These are phyloP conservation scores for Nyctibius bracteatus DNA, from an alignment of 2,113 vertebrate species.

Conservation along the genomic window DNA sequence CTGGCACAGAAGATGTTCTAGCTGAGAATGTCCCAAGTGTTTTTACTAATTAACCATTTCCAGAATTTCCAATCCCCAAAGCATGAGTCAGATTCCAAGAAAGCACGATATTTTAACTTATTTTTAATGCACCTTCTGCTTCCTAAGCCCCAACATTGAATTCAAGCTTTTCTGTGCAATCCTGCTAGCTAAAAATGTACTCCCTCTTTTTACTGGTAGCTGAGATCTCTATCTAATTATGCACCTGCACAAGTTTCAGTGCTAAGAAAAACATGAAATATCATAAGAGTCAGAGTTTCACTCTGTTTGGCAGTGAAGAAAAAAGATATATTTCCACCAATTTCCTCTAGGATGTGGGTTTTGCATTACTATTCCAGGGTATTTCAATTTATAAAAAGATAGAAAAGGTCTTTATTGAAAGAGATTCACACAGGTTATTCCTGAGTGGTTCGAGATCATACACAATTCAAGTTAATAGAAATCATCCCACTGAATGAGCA, in stretches of 20 bases:
- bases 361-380: background rate
- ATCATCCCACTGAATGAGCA: background rate
- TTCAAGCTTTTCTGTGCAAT: background rate
- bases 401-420: background rate
- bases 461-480: background rate
- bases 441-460: background rate
- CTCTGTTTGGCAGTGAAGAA: background rate
- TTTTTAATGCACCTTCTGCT: conserved; percentile 18
- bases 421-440: background rate
- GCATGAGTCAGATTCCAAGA: background rate
- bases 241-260: background rate
- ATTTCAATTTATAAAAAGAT: background rate
- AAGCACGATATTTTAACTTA: background rate
- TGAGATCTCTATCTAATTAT: background rate
- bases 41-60: conserved; percentile 28
- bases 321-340: background rate
- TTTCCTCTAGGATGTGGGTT: background rate
- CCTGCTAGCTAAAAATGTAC: rapidly evolving
- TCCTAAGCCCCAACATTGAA: background rate
- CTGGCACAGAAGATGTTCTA: background rate
- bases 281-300: background rate
- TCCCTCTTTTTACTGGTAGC: background rate
- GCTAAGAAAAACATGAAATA: background rate
- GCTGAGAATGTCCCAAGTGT: background rate
- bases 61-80: background rate